phyloP scores from a whole-genome alignment of 2,113 vertebrate genomes.

The Thermophis baileyi region DNA sequence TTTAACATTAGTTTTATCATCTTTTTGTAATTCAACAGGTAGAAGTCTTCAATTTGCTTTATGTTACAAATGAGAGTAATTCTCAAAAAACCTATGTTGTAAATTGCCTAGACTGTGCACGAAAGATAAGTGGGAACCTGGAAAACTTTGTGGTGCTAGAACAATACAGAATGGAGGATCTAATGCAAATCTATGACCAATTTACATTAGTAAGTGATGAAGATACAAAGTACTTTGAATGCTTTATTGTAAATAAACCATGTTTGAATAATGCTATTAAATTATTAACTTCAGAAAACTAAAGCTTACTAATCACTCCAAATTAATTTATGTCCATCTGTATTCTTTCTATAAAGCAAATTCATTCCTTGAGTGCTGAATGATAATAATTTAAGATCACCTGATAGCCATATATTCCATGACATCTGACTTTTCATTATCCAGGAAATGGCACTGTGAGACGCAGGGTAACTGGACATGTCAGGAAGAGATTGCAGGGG shows the following conservation, averaged over 20 bases:
- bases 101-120: constrained; percentile 97
- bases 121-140: constrained; percentile 89
- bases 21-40: constrained; percentile 73
- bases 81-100: constrained; percentile 90
- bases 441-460: not conserved
- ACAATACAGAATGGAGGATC: constrained; percentile 96
- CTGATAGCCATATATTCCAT: not conserved
- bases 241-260: not conserved
- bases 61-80: constrained; percentile 95
- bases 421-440: not conserved
- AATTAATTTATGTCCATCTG: not conserved
- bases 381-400: not conserved
- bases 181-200: constrained; percentile 97
- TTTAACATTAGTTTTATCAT: constrained; percentile 41
- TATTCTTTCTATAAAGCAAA: constrained; percentile 35
- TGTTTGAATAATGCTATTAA: not conserved
- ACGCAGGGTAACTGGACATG: not conserved
- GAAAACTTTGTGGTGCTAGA: constrained; percentile 98
- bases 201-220: constrained; percentile 94
- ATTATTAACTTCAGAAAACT: not conserved
- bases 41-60: constrained; percentile 97
- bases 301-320: not conserved
- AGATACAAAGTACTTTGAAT: constrained; percentile 28
- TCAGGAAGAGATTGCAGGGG: not conserved
- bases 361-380: constrained; percentile 25